Base-by-base conservation (phyloP, 1,140 invertebrate species). In the Homalodisca vitripennis region DNA sequence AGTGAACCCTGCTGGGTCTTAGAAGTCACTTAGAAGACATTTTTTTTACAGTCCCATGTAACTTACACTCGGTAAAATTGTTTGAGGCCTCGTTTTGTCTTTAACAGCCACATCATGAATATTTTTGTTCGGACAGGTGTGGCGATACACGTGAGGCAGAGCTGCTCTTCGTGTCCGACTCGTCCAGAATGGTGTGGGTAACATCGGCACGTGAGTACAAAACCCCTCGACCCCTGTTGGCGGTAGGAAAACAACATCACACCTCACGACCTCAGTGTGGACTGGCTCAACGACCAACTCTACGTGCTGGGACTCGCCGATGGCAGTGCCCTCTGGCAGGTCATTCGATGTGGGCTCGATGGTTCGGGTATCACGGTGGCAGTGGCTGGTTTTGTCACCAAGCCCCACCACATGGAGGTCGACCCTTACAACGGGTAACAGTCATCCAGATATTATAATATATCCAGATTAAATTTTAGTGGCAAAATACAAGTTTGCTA, bases 371-470 rank as follows among this genome's bases (percentile, higher is more conserved):
- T 89, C 51, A 85, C 86, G 3, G 83, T 89, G 0, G 87, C 91
- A 13, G 79, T 91, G 66, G 84, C 85, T 22, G 87, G 87, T 0
- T 83, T 94, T 27, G 78, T 83, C 24, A 83, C 82, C 0, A 83
- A 85, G 74, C 89, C 93, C 0, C 82, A 85, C 55, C 90, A 93
- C 75, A 85, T 97, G 69, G 88, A 95, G 79, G 89, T 96, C 0
- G 95, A 98, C 83, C 92, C 95, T 26, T 90, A 92, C 71, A 97
- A 97, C 79, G 95, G 94, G 81, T 94, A 81, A 81, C 82, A n/a
- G n/a, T 81, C n/a, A n/a, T n/a, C n/a, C n/a, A n/a, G n/a, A n/a
- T n/a, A n/a, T 46, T 12, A 12, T 12, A 12, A 46, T 12, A 12
- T 12, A 46, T 46, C n/a, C n/a, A n/a, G n/a, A n/a, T n/a, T n/a